These are phyloP conservation scores for Diploscapter pachys DNA, from an alignment of 1,140 invertebrate species.

Conservation along the genomic window DNA sequence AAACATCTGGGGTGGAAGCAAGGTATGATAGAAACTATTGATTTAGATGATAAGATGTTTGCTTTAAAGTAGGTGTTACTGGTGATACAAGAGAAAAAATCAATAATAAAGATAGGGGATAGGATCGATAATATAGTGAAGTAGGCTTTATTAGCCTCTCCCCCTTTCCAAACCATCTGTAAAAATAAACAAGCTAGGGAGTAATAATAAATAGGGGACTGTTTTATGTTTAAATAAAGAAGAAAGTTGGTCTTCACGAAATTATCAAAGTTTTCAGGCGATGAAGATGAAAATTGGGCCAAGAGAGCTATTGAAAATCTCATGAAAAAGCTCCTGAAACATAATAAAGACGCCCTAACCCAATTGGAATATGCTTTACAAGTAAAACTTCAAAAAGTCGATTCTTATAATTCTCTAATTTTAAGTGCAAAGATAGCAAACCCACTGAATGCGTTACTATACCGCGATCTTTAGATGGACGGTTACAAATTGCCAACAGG, in stretches of 20 bases:
- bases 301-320: constrained; percentile 97
- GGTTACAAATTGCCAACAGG: constrained; percentile 66
- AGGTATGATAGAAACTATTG: constrained; percentile 1
- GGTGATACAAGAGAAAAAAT: too few relatives aligned
- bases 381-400: constrained; percentile 71
- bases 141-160: too few relatives aligned
- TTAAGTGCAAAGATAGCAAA: constrained; percentile 57
- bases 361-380: constrained; percentile 88
- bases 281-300: constrained; percentile 73
- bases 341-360: constrained; percentile 77
- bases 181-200: too few relatives aligned
- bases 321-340: constrained; percentile 81
- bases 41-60: neutral
- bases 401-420: neutral
- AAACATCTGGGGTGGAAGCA: constrained; percentile 20
- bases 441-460: constrained; percentile 97
- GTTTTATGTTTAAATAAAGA: too few relatives aligned
- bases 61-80: too few relatives aligned
- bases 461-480: constrained; percentile 87
- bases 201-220: too few relatives aligned
- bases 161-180: too few relatives aligned
- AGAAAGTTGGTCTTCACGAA: too few relatives aligned
- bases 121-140: too few relatives aligned
- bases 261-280: constrained; percentile 47
- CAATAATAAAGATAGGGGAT: too few relatives aligned